These are phyloP conservation scores for Catocala sponsa DNA, from an alignment of 2,888 invertebrate species.

Conservation along the genomic window DNA sequence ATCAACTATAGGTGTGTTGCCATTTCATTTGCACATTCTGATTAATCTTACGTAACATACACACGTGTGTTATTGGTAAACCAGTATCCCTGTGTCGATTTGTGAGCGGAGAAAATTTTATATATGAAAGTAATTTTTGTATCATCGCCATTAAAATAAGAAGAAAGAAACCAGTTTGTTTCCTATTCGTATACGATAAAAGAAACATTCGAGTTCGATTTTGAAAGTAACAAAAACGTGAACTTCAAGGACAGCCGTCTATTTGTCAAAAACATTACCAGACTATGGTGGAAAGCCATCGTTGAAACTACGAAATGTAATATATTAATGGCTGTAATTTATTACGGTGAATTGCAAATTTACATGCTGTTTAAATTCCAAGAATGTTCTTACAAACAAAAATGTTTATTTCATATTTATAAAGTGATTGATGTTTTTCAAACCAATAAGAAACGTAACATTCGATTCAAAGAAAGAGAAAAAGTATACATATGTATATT, in stretches of 20 bases:
- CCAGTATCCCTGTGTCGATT: neutral
- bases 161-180: constrained; percentile 18
- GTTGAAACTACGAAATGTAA: constrained; percentile 3
- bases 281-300: constrained; percentile 15
- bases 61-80: neutral
- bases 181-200: constrained; percentile 16
- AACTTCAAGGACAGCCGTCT: constrained; percentile 20
- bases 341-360: constrained; percentile 23
- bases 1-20: too few relatives aligned
- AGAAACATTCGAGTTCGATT: constrained; percentile 20
- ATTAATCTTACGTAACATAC: too few relatives aligned
- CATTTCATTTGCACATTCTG: too few relatives aligned
- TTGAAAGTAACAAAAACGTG: constrained; percentile 19
- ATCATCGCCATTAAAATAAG: neutral
- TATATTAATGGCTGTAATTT: constrained; percentile 19
- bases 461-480: constrained; percentile 2
- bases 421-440: neutral
- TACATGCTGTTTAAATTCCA: constrained; percentile 2
- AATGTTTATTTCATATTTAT: neutral
- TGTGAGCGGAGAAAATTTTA: constrained; percentile 2
- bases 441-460: neutral
- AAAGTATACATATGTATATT: neutral
- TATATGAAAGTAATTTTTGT: neutral
- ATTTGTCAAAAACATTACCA: constrained; percentile 12
- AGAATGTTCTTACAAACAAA: constrained; percentile 16